Conservation (phyloP, 2,797 vertebrate genomes). For the Catharus ustulatus region DNA sequence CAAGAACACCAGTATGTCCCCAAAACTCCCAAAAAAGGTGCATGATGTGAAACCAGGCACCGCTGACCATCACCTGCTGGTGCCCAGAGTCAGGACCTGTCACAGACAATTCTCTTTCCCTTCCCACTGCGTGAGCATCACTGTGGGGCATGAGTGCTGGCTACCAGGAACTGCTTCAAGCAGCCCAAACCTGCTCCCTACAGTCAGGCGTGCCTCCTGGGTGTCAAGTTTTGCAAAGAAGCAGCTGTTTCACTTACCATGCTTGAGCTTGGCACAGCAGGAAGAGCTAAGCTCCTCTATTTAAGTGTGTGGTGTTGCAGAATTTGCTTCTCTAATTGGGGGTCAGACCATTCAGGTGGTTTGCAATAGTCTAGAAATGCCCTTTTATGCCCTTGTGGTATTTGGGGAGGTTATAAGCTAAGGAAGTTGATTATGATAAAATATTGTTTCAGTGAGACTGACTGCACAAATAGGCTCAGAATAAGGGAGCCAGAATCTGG, state of each 20-base stretch:
- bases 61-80: fast-evolving
- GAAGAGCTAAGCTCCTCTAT: fast-evolving
- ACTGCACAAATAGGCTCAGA: background rate
- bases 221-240: background rate
- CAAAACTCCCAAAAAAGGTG: background rate
- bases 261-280: background rate
- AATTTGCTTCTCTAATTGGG: background rate
- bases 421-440: background rate
- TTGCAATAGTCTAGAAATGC: background rate
- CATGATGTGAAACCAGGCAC: background rate
- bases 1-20: background rate
- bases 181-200: fast-evolving
- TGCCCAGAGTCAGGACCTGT: background rate
- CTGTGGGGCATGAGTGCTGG: fast-evolving
- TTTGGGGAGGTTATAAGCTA: background rate
- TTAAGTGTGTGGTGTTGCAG: background rate
- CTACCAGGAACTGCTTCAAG: background rate
- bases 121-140: fast-evolving
- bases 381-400: background rate
- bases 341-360: background rate
- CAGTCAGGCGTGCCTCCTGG: background rate
- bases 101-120: background rate
- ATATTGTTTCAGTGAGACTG: background rate
- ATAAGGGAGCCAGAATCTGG: background rate
- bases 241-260: fast-evolving